phyloP scores from a whole-genome alignment of 2,113 vertebrate species.

The Pampusana beccarii region DNA sequence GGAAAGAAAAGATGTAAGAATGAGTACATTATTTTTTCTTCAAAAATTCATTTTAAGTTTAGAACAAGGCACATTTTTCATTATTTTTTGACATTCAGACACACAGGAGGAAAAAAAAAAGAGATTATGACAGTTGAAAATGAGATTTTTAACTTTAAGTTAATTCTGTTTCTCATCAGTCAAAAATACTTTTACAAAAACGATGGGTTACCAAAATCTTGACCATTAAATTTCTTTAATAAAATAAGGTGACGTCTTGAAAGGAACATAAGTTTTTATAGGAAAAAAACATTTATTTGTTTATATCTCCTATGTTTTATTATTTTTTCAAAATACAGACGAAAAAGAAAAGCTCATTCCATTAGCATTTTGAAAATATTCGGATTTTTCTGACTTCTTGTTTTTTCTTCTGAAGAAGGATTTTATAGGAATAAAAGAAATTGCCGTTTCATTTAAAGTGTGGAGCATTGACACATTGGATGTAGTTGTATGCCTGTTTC shows the following conservation, averaged over 20 bases:
- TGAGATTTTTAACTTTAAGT: neutral
- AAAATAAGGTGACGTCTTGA: neutral
- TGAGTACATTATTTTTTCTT: neutral
- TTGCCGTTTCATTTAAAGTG: neutral
- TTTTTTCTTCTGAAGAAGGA: neutral
- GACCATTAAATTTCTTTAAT: neutral
- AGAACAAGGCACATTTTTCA: neutral
- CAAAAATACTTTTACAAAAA: neutral
- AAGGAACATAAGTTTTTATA: neutral
- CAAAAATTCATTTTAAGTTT: neutral
- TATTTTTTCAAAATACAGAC: neutral
- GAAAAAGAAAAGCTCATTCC: neutral
- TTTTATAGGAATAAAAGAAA: neutral
- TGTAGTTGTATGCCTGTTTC: rapidly evolving
- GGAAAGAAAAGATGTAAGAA: neutral
- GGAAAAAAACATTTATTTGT: neutral
- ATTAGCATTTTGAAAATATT: neutral
- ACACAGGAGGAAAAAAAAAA: rapidly evolving
- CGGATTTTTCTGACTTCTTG: neutral
- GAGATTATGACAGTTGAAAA: neutral
- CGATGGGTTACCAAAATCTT: neutral
- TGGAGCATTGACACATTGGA: neutral
- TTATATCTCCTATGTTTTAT: rapidly evolving
- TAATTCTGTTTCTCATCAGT: neutral
- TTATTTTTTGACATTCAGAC: neutral